A percentile compares a stretch with the other conserved stretches of the same genome.
phyloP scores from a whole-genome alignment of 2,797 vertebrate species.

The Myotis myotis region DNA sequence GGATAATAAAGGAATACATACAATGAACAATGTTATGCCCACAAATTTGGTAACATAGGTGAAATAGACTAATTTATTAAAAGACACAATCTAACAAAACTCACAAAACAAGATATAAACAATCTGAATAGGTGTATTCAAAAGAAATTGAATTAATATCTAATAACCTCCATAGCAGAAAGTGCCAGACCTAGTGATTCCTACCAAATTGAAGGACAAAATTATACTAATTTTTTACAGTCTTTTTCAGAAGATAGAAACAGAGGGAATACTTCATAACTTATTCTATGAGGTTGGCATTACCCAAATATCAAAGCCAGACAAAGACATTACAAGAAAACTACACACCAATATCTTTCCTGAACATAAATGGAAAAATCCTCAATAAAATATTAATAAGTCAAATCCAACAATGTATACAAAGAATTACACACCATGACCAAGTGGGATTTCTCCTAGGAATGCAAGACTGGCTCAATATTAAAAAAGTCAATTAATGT shows the following conservation, averaged over 20 bases:
- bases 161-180: not conserved
- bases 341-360: not conserved
- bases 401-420: not conserved
- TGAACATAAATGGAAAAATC: not conserved
- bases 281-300: not conserved
- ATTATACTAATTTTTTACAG: not conserved
- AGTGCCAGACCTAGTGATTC: not conserved
- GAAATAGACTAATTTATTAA: not conserved
- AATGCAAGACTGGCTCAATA: not conserved
- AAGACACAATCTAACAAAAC: not conserved
- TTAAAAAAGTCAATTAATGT: not conserved
- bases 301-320: not conserved
- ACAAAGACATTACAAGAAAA: not conserved
- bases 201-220: not conserved
- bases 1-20: not conserved
- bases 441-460: not conserved
- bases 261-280: not conserved
- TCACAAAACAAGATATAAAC: not conserved
- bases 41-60: not conserved
- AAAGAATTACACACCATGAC: not conserved
- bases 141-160: not conserved
- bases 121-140: not conserved
- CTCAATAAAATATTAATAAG: not conserved
- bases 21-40: not conserved
- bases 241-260: not conserved